Base-by-base conservation (phyloP, 1,140 invertebrate genomes). In the Drosophila paulistorum region DNA sequence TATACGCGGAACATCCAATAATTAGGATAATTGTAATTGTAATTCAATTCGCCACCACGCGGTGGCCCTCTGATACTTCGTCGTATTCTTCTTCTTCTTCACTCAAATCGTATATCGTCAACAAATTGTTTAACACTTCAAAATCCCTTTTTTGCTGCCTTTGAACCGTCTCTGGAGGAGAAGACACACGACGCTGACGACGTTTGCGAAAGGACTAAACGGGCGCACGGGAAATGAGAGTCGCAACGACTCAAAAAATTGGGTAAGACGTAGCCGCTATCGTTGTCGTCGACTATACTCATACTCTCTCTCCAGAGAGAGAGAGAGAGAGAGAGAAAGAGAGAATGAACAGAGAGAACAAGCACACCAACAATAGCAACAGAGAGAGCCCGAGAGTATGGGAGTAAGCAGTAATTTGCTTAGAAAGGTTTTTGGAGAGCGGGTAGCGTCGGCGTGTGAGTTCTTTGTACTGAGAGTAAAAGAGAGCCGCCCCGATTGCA, bases 181-280 rank as follows among this genome's bases (percentile, higher is more conserved):
- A 78, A 87, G 73, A 83, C 79, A 78, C 72, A 87, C 82, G 79
- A 81, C 82, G 81, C 83, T 85, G 83, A 78, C 77, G 83, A 86
- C 83, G 83, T 79, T 86, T 86, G 83, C 68, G 79, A 86, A 87
- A 87, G 83, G 83, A 87, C 83, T 87, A 87, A 85, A 85, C 73
- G 61, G 69, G 74, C 70, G 71, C 74, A 80, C 63, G 78, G 65
- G 71, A 76, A 77, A 72, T 71, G 77, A 66, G 58, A 66, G 62
- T 71, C 68, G 68, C 63, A 26, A 65, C 74, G 69, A 78, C 74
- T 87, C 80, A 62, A 58, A 58, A 71, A 59, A 51, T 68, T 80
- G 80, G 79, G 65, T 87, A 87, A 87, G 83, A 87, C 81, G 81
- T 76, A 79, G 71, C 39, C 64, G 71, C 37, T 39, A 11, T 39